Evolutionary conservation across 2,113 vertebrate genomes (phyloP), one percentile per base, ranked within the genome.

Genomic region (Nyctereutes procyonoides): DNA sequence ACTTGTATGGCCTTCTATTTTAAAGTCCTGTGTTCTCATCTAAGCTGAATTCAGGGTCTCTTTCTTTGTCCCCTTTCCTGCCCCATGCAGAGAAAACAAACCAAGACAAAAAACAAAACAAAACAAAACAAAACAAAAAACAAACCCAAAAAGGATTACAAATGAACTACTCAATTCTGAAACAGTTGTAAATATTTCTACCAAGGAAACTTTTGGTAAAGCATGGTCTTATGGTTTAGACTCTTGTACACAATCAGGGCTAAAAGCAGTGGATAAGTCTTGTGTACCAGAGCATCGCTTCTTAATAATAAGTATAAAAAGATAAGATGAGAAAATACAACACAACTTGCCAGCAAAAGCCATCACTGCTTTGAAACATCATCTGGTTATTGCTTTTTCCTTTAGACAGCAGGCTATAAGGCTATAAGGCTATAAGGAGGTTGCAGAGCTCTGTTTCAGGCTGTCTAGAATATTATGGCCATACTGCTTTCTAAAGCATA

Each of bases 301-400:
- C 56, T 90, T 93, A 88, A 71, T 97, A 96, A 67, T 89, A 93
- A 83, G 22, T 83, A 56, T 74, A 84, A 73, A 95, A 96, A 80
- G 48, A 62, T 67, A 87, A 95, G 88, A 87, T 92, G 95, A 90
- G 79, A 95, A 97, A 92, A 93, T 82, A 77, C 30, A 95, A 73
- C 11, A 69, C 24, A 81, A 58, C 84, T 96, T 88, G 58, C 80
- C 71, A 84, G 81, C 65, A 53, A 92, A 96, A 81, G 38, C 60
- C 19, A 74, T 84, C 90, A 71, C 80, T 24, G 8, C 92, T 96
- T 96, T 97, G 96, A 95, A 97, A 92, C 93, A 77, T 92, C 60
- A 20, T 93, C 83, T 76, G 38, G n/a, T 90, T 90, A 93, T 38
- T 92, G 71, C 92, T 94, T 95, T 77, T 97, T 95, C 73, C 56